These are phyloP conservation scores for Agonopterix subpropinquella DNA, from an alignment of 2,888 invertebrate species.

Conservation along the genomic window DNA sequence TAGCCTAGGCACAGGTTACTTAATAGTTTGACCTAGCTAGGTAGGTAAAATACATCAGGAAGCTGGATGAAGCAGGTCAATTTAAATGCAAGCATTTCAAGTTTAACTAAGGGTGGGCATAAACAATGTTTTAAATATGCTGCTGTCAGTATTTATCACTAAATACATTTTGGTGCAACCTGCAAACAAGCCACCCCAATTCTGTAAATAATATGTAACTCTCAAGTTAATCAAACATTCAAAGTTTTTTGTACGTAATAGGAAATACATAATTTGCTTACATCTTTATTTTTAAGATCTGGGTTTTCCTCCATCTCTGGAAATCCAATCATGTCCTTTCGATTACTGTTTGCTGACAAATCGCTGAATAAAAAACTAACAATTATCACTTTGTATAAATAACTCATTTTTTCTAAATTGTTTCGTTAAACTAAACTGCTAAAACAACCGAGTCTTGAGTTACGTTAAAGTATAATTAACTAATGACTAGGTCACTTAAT, in stretches of 20 bases:
- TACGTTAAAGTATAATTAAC: neutral
- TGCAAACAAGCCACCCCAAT: too few species aligned
- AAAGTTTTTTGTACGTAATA: neutral
- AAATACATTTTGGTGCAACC: too few species aligned
- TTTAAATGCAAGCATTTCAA: too few species aligned
- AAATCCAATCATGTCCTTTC: slow-evolving; percentile 49
- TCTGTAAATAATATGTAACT: too few species aligned
- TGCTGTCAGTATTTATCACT: too few species aligned
- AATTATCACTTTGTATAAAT: slow-evolving; percentile 19
- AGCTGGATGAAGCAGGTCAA: too few species aligned
- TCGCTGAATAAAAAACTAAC: slow-evolving; percentile 23
- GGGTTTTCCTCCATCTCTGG: slow-evolving; percentile 57
- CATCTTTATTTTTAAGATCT: slow-evolving; percentile 49
- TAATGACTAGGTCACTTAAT: neutral
- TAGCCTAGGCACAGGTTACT: too few species aligned
- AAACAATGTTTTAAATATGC: too few species aligned
- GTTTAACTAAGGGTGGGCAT: too few species aligned
- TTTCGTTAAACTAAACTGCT: neutral
- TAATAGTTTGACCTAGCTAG: too few species aligned
- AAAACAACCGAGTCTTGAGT: neutral
- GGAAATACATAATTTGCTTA: slow-evolving; percentile 15
- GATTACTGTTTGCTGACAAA: slow-evolving; percentile 21
- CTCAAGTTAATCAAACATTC: neutral
- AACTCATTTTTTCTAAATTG: slow-evolving; percentile 23
- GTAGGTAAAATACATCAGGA: too few species aligned